These are phyloP conservation scores for Butastur rufipennis DNA, from an alignment of 2,113 vertebrate species.

Conservation along the genomic window DNA sequence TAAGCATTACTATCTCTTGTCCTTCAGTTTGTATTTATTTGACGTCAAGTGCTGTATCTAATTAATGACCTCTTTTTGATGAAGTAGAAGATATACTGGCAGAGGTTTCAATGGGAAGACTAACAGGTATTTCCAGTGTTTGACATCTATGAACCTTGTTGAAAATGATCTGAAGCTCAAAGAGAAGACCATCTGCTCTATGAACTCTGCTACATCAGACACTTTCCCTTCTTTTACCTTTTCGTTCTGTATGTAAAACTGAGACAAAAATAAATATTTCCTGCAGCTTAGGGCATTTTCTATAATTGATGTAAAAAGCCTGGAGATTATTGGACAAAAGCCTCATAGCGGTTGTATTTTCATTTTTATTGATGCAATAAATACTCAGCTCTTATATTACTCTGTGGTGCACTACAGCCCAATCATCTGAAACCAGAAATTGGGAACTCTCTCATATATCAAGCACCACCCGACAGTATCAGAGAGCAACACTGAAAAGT, in stretches of 20 bases:
- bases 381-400: background rate
- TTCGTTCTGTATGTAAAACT: background rate
- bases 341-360: background rate
- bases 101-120: background rate
- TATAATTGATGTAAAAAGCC: slow-evolving; percentile 11
- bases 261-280: background rate
- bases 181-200: background rate
- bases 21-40: background rate
- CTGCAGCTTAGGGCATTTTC: background rate
- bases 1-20: background rate
- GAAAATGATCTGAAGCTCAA: background rate
- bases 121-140: background rate
- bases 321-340: background rate
- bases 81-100: background rate
- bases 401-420: background rate
- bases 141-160: background rate
- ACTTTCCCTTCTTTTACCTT: background rate
- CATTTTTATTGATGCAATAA: slow-evolving; percentile 32
- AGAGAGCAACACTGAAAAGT: background rate
- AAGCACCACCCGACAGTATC: background rate
- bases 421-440: background rate
- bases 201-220: background rate
- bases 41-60: background rate
- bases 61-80: background rate
- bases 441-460: slow-evolving; percentile 14